Conservation (phyloP, 2,888 invertebrate species). For the Caenorhabditis auriculariae region DNA sequence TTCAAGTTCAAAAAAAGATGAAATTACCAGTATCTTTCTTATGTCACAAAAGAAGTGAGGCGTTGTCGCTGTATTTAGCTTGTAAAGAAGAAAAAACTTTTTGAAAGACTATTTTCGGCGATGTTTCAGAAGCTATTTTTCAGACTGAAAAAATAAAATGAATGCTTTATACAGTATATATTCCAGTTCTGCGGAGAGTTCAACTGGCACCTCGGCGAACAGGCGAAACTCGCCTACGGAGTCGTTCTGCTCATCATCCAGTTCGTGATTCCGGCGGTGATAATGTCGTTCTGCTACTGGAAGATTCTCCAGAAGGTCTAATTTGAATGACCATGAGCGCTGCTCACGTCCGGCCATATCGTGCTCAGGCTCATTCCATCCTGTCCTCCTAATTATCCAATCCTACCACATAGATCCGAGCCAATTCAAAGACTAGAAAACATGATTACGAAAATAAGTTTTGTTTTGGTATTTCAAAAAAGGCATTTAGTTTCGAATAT, state of each 20-base stretch:
- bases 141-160: not conserved
- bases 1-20: too few relatives aligned
- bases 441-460: too few relatives aligned
- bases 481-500: not conserved
- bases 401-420: too few relatives aligned
- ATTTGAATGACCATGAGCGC: not conserved
- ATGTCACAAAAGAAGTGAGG: too few relatives aligned
- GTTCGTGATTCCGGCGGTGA: conserved; percentile 54
- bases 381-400: too few relatives aligned
- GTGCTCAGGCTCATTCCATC: too few relatives aligned
- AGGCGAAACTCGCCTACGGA: conserved; percentile 39
- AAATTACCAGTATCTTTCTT: too few relatives aligned
- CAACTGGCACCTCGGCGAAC: conserved; percentile 44
- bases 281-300: conserved; percentile 62
- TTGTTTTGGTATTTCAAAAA: not conserved
- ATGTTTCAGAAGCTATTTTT: too few relatives aligned
- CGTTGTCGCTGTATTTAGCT: too few relatives aligned
- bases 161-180: not conserved
- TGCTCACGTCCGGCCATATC: not conserved
- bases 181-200: conserved; percentile 60
- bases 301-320: conserved; percentile 61
- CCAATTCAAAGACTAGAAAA: too few relatives aligned
- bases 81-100: too few relatives aligned
- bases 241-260: conserved; percentile 51
- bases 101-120: too few relatives aligned